These are phyloP conservation scores for Girardia tigrina DNA, from an alignment of 2,888 invertebrate genomes.

Conservation along the genomic window DNA sequence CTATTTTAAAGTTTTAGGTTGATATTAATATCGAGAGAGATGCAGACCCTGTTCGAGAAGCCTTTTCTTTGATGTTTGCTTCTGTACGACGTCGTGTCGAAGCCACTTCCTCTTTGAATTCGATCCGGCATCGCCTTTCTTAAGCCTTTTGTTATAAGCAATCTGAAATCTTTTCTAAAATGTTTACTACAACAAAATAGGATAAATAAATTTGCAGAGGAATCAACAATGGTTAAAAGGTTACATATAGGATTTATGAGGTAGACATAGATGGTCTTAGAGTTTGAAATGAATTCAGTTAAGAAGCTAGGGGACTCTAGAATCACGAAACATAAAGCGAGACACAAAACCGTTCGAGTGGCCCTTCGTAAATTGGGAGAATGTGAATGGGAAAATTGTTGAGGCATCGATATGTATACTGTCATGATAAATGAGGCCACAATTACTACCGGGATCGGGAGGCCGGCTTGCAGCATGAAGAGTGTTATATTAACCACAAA, in stretches of 20 bases:
- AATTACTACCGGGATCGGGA: conserved; percentile 34
- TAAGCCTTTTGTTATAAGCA: neutral
- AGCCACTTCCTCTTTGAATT: neutral
- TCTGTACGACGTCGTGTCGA: neutral
- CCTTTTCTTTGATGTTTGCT: neutral
- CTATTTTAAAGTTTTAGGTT: neutral
- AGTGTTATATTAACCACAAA: conserved; percentile 3
- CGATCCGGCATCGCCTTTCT: neutral
- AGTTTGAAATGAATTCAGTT: neutral
- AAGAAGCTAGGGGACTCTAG: conserved; percentile 32
- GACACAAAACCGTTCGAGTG: conserved; percentile 31
- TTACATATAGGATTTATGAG: conserved; percentile 28
- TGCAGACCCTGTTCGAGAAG: neutral
- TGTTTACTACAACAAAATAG: conserved; percentile 19
- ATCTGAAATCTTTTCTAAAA: neutral
- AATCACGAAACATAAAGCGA: conserved; percentile 34
- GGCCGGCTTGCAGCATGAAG: conserved; percentile 33
- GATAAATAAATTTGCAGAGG: conserved; percentile 34
- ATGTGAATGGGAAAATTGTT: neutral
- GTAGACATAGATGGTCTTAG: neutral
- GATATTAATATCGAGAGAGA: neutral
- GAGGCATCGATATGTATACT: neutral
- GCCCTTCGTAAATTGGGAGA: conserved; percentile 21
- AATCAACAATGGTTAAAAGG: conserved; percentile 31
- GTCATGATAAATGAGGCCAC: conserved; percentile 33